phyloP scores from a whole-genome alignment of 2,888 invertebrate genomes.

The Brachyptera putata region DNA sequence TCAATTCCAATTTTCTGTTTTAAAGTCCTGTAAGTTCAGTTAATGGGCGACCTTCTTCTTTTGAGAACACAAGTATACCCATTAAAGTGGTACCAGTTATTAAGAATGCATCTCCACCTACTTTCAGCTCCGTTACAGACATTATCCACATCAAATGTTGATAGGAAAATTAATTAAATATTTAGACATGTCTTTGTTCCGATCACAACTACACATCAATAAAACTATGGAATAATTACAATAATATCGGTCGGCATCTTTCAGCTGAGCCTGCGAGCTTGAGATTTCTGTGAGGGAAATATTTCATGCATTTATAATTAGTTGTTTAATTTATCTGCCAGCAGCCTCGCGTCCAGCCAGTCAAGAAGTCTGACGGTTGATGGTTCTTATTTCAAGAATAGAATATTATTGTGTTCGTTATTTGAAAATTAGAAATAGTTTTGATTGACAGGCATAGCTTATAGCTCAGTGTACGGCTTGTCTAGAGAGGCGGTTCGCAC shows the following conservation, averaged over 20 bases:
- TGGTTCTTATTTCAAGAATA: background rate
- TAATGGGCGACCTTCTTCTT: no score
- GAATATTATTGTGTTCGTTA: conserved; percentile 18
- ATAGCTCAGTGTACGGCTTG: conserved; percentile 3
- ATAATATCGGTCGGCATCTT: background rate
- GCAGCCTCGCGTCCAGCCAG: background rate
- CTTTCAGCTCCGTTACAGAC: no score
- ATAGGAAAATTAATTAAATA: no score
- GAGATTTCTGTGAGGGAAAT: no score
- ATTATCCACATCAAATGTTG: no score
- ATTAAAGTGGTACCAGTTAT: no score
- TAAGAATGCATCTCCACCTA: no score
- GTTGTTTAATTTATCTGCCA: conserved; percentile 21
- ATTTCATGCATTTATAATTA: conserved; percentile 19
- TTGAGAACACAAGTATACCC: no score
- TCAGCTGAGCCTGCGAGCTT: background rate
- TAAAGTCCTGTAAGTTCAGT: no score
- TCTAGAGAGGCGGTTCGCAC: background rate
- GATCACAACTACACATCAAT: background rate
- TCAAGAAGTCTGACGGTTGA: conserved; percentile 2
- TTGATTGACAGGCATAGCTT: conserved; percentile 6
- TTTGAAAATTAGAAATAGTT: conserved; percentile 17
- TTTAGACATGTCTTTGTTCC: background rate
- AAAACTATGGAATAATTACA: background rate
- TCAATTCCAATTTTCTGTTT: no score